A percentile compares a stretch with the other conserved stretches of the same genome.
These are phyloP conservation scores for Caretta caretta DNA, from an alignment of 2,113 vertebrate species.

Conservation along the genomic window DNA sequence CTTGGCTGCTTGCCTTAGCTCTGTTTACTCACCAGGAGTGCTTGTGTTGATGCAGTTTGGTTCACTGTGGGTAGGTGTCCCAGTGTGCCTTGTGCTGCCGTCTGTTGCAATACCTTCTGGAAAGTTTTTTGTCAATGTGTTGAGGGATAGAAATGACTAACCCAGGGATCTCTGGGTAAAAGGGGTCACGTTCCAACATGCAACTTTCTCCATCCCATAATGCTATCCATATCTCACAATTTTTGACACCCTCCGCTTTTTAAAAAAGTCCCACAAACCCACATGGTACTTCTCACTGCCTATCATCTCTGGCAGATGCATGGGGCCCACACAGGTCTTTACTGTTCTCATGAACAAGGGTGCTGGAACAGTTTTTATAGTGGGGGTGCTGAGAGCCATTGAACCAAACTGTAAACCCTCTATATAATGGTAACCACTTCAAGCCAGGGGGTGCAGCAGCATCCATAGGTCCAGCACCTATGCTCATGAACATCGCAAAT, in stretches of 20 bases:
- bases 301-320: no score
- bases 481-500: no score
- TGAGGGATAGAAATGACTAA: not conserved
- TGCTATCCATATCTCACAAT: not conserved
- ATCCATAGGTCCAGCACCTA: no score
- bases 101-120: not conserved
- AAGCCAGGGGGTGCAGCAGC: no score
- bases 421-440: no score
- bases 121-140: not conserved
- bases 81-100: not conserved
- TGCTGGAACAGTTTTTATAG: no score
- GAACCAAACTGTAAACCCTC: no score
- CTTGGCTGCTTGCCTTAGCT: not conserved
- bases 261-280: not conserved
- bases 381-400: no score
- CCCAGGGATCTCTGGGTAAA: not conserved
- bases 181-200: not conserved
- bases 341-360: no score
- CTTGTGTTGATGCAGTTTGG: not conserved
- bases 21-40: not conserved
- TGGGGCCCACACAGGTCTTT: no score
- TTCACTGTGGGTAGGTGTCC: not conserved
- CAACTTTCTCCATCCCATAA: not conserved
- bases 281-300: not conserved
- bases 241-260: not conserved